A percentile compares a stretch with the other conserved stretches of the same genome.
phyloP scores from a whole-genome alignment of 2,113 vertebrate species.

The Lepus timidus region DNA sequence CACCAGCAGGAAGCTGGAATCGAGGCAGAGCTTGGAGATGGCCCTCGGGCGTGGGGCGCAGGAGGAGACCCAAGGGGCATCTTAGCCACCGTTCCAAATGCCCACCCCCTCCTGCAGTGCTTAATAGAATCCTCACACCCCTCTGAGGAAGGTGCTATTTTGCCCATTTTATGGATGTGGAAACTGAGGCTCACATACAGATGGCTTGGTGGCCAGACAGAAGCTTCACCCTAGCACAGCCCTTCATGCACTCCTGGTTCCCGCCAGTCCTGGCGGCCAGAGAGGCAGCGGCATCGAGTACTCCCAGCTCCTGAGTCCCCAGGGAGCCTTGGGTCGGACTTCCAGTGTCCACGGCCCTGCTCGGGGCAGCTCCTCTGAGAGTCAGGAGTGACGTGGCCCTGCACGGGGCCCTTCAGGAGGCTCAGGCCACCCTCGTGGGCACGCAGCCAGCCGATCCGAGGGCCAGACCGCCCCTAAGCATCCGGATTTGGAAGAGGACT shows the following conservation, averaged over 20 bases:
- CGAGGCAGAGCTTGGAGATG: too few relatives aligned
- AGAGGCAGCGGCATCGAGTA: background rate
- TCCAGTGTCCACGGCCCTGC: background rate
- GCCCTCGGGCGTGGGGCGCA: too few relatives aligned
- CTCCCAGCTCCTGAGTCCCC: background rate
- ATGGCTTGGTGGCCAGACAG: background rate
- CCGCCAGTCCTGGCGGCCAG: background rate
- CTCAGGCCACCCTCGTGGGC: background rate
- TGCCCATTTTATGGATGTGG: conserved; percentile 48
- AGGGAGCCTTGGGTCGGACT: background rate
- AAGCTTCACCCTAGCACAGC: background rate
- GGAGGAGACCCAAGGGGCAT: too few relatives aligned
- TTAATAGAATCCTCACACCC: background rate
- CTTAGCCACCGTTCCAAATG: too few relatives aligned
- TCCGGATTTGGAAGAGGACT: background rate
- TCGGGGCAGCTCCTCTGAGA: background rate
- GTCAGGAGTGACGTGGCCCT: background rate
- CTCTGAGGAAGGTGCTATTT: conserved; percentile 20
- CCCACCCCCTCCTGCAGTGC: too few relatives aligned
- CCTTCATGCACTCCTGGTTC: background rate
- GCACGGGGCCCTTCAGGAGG: background rate
- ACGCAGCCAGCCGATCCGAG: background rate
- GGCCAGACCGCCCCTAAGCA: background rate
- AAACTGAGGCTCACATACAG: conserved; percentile 39
- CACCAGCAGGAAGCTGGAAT: too few relatives aligned